Evolutionary conservation across 2,888 invertebrate genomes (phyloP).

Genomic region (Brachynemurus nebulosus): DNA sequence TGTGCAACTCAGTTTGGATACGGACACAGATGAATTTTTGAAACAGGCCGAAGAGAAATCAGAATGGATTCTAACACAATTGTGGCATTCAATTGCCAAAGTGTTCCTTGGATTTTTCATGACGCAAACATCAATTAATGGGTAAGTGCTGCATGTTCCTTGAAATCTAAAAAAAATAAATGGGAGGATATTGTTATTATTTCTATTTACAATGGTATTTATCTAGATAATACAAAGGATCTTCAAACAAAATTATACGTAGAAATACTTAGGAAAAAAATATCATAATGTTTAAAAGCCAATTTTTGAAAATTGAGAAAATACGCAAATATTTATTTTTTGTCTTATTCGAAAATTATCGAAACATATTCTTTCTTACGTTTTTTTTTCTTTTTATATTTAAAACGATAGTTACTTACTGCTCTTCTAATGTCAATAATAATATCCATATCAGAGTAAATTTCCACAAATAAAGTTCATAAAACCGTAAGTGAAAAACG

Average conservation of each 20-base stretch:
- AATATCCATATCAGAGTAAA: too few relatives aligned
- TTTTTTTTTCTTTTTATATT: too few relatives aligned
- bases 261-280: too few relatives aligned
- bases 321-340: too few relatives aligned
- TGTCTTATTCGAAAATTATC: too few relatives aligned
- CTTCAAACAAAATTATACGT: not conserved
- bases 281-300: too few relatives aligned
- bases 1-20: constrained; percentile 52
- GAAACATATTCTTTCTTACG: too few relatives aligned
- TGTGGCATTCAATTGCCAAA: constrained; percentile 79
- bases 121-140: constrained; percentile 91
- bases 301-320: too few relatives aligned
- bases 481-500: too few relatives aligned
- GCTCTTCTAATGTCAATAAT: too few relatives aligned
- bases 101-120: constrained; percentile 80
- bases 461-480: too few relatives aligned
- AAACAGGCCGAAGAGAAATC: constrained; percentile 63
- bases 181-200: not conserved
- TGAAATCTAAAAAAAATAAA: not conserved
- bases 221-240: not conserved
- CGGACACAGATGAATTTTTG: constrained; percentile 60
- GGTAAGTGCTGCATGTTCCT: constrained; percentile 48
- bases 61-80: constrained; percentile 74
- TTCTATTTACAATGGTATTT: not conserved
- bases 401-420: too few relatives aligned